Conservation (phyloP, 2,113 vertebrate species). For the Tricholaema leucomelas region DNA sequence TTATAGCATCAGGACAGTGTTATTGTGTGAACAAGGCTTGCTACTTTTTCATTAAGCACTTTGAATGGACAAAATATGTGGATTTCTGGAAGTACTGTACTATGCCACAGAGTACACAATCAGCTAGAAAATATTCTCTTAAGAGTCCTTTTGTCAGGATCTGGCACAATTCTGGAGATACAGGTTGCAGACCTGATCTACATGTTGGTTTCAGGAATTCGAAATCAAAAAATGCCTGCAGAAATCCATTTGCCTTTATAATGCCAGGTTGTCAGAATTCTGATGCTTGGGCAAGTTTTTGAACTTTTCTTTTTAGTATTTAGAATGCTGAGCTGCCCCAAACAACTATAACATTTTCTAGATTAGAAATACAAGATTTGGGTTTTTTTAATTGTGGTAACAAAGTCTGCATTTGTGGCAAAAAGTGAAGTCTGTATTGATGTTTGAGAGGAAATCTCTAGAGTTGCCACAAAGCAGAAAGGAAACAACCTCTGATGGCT, state of each 20-base stretch:
- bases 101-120: neutral
- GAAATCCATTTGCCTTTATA: neutral
- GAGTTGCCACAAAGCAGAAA: neutral
- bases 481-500: neutral
- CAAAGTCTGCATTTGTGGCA: neutral
- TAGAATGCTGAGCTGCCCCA: neutral
- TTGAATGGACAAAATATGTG: neutral
- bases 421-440: neutral
- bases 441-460: neutral
- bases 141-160: neutral
- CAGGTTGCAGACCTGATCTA: neutral
- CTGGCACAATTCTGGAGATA: neutral
- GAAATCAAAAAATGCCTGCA: neutral
- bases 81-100: neutral
- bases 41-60: neutral
- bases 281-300: neutral
- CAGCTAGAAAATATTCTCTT: neutral
- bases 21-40: neutral
- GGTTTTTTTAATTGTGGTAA: neutral
- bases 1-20: neutral
- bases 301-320: neutral
- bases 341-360: neutral
- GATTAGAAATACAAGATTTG: neutral
- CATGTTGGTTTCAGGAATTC: neutral
- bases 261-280: neutral